Conservation (phyloP, 2,797 vertebrate species). For the Gambelia wislizenii region DNA sequence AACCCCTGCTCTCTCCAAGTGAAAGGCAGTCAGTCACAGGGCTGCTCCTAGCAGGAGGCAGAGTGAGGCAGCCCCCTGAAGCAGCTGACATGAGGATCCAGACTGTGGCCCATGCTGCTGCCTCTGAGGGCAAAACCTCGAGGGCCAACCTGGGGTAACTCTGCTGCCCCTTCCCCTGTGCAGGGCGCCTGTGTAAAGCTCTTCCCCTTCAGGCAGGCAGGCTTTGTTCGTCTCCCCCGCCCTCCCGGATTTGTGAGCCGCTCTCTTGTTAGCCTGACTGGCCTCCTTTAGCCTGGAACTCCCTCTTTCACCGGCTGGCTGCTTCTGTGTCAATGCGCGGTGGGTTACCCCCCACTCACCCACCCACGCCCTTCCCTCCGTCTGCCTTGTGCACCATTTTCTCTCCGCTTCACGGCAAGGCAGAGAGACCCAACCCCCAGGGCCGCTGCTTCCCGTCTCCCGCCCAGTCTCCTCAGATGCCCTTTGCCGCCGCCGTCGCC, state of each 20-base stretch:
- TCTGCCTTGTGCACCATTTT: slow-evolving; percentile 53
- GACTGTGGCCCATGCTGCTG: neutral
- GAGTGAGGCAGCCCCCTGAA: neutral
- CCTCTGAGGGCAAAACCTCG: neutral
- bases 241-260: too few species aligned
- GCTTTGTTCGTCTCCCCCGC: too few species aligned
- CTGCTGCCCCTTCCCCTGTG: too few species aligned
- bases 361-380: neutral
- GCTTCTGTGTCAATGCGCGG: neutral
- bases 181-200: too few species aligned
- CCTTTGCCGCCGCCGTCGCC: slow-evolving; percentile 67
- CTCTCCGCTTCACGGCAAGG: slow-evolving; percentile 58
- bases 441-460: slow-evolving; percentile 49
- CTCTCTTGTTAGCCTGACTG: neutral
- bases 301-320: neutral
- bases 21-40: neutral
- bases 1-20: too few species aligned
- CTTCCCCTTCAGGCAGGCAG: too few species aligned
- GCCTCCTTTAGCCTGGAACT: too few species aligned
- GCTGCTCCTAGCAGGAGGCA: neutral
- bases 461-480: slow-evolving; percentile 79
- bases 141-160: neutral
- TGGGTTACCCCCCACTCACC: neutral
- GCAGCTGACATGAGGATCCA: neutral
- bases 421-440: slow-evolving; percentile 57